Evolutionary conservation across 2,888 invertebrate species (phyloP).

Genomic region (Stenchaetothrips biformis): DNA sequence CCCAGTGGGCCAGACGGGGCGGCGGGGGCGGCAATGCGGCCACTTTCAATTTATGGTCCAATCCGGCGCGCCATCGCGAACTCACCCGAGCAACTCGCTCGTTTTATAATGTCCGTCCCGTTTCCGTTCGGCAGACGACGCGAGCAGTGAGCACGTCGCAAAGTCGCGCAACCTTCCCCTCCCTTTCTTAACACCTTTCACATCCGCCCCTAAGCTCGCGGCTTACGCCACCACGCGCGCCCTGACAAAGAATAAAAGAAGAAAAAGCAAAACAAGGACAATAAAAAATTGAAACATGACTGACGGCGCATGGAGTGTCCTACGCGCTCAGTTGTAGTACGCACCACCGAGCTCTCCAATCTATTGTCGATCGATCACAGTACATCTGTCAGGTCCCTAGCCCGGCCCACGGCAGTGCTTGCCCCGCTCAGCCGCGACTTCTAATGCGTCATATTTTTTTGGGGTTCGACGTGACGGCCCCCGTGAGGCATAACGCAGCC

Average conservation of each 20-base stretch:
- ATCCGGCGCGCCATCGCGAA: not conserved
- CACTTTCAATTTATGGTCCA: not conserved
- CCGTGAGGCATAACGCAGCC: not conserved
- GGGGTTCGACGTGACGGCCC: not conserved
- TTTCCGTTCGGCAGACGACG: not conserved
- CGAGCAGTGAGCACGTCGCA: not conserved
- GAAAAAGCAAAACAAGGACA: too few species aligned
- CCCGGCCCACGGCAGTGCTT: not conserved
- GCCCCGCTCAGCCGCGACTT: not conserved
- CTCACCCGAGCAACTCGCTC: too few species aligned
- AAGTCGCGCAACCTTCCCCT: not conserved
- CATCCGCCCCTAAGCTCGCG: not conserved
- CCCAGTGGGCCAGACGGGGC: not conserved
- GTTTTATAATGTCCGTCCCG: not conserved
- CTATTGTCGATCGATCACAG: slow-evolving; percentile 3
- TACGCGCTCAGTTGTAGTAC: too few species aligned
- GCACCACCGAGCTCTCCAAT: not conserved
- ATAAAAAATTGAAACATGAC: too few species aligned
- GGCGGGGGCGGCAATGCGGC: not conserved
- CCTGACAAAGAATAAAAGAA: too few species aligned
- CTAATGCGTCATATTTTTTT: not conserved
- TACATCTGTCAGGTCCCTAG: not conserved
- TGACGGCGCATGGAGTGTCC: too few species aligned
- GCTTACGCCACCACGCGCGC: too few species aligned
- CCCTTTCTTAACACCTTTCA: not conserved